Evolutionary conservation across 2,797 vertebrate genomes (phyloP), one percentile per base, ranked within the genome.

Genomic region (Gymnodraco acuticeps): DNA sequence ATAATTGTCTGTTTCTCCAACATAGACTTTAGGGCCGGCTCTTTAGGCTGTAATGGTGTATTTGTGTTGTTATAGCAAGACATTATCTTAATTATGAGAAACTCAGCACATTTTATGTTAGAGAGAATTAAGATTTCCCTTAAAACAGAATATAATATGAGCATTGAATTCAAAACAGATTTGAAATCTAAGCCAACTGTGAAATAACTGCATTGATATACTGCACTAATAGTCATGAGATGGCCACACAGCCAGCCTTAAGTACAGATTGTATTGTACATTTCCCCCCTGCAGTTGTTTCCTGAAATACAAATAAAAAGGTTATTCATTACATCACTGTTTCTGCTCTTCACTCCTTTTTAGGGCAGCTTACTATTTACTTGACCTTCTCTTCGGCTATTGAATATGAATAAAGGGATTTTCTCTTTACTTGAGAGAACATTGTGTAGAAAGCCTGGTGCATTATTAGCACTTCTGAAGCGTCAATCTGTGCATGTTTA

Each of bases 361-460:
- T 10, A 16, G 12, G 12, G n/a, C 41, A 60, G 9, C 14, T 1
- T 10, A 20, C 53, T 19, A 45, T 10, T 67, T 41, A 23, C n/a
- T 43, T 66, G 56, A 77, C 54, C 55, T 52, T 42, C 5, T 42
- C 8, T 14, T 41, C 10, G 27, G 5, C 20, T 15, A 5, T 20
- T 54, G n/a, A 61, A 55, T 60, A 38, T 55, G 8, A 53, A 59
- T 10, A 45, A 43, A 48, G 33, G 4, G 19, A 33, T 59, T 62
- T 11, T 43, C 19, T 52, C 51, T 71, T 43, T 52, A 50, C 15
- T 51, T 33, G 23, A 58, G 45, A 61, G 14, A 17, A 4, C 10
- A 42, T 11, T 20, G 10, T 19, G n/a, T 10, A 17, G 0, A 50
- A 13, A 33, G 33, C 23, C 10, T 17, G 12, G 5, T 13, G 42